Evolutionary conservation across 64 coral and sea anemone genomes (phyloP).

Genomic region (Montipora capricornis): DNA sequence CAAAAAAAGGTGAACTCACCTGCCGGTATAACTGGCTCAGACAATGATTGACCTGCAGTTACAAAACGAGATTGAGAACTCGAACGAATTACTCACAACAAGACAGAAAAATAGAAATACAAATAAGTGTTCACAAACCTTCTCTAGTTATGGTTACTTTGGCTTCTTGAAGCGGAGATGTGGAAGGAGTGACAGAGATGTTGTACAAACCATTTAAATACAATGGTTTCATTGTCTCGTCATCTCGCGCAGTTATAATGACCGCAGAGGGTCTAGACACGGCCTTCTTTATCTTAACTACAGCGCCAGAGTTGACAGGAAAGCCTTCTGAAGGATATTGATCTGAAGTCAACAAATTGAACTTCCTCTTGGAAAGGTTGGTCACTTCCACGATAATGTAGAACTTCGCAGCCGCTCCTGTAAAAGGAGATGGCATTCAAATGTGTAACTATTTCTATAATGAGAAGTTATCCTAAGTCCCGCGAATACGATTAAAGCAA

Average conservation of each 20-base stretch:
- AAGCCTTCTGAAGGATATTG: constrained; percentile 72
- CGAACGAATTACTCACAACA: no score
- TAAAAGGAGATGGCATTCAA: not conserved
- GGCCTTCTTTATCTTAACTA: constrained; percentile 86
- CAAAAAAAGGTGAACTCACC: not conserved
- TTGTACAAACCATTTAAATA: constrained; percentile 60
- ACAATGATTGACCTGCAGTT: constrained; percentile 9
- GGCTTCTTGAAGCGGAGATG: constrained; percentile 56
- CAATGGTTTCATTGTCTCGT: constrained; percentile 12
- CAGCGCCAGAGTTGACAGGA: constrained; percentile 43
- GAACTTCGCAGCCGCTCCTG: constrained; percentile 78
- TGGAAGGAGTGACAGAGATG: constrained; percentile 50
- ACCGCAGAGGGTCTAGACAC: constrained; percentile 78
- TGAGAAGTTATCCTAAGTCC: no score
- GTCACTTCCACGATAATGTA: constrained; percentile 78
- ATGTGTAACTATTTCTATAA: not conserved
- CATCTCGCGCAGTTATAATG: constrained; percentile 57
- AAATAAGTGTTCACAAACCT: constrained; percentile 7
- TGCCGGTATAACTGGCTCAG: not conserved
- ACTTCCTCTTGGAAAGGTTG: constrained; percentile 56
- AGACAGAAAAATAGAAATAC: no score
- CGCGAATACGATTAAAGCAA: no score
- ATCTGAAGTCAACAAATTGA: constrained; percentile 62
- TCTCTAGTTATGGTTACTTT: constrained; percentile 48
- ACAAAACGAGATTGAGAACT: not conserved